These are phyloP conservation scores for Lepidothrix coronata DNA, from an alignment of 2,113 vertebrate species.

Conservation along the genomic window DNA sequence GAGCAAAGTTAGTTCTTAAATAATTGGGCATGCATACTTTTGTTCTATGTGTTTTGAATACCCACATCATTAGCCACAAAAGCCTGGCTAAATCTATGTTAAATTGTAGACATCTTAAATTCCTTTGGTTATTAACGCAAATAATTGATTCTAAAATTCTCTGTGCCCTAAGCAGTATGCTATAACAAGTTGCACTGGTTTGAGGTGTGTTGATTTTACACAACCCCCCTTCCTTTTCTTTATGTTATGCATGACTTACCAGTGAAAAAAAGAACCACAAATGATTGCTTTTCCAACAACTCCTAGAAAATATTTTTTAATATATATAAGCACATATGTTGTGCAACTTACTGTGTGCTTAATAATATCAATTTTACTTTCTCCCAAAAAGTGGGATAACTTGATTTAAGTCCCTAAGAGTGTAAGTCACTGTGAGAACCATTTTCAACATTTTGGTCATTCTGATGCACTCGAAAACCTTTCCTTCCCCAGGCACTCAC, in stretches of 20 bases:
- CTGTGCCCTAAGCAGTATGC: not conserved
- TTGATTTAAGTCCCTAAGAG: not conserved
- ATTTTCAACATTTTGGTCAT: not conserved
- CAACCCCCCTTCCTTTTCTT: not conserved
- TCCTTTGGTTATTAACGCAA: not conserved
- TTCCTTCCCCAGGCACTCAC: not conserved
- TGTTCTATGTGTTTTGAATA: not conserved
- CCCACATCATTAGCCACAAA: not conserved
- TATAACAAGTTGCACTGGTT: not conserved
- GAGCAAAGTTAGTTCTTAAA: not conserved
- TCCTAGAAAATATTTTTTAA: not conserved
- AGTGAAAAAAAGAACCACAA: not conserved
- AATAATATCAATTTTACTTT: not conserved
- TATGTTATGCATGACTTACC: not conserved
- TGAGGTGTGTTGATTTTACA: not conserved
- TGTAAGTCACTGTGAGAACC: not conserved
- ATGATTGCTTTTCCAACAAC: not conserved
- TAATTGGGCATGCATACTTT: not conserved
- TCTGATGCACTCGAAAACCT: not conserved
- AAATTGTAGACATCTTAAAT: not conserved
- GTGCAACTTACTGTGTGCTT: not conserved
- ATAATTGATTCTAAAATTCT: not conserved
- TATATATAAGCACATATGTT: not conserved
- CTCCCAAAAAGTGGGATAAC: not conserved
- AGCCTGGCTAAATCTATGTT: not conserved